A percentile compares a stretch with the other conserved stretches of the same genome.
Conservation (phyloP, 2,113 vertebrate species). For the Struthio camelus region DNA sequence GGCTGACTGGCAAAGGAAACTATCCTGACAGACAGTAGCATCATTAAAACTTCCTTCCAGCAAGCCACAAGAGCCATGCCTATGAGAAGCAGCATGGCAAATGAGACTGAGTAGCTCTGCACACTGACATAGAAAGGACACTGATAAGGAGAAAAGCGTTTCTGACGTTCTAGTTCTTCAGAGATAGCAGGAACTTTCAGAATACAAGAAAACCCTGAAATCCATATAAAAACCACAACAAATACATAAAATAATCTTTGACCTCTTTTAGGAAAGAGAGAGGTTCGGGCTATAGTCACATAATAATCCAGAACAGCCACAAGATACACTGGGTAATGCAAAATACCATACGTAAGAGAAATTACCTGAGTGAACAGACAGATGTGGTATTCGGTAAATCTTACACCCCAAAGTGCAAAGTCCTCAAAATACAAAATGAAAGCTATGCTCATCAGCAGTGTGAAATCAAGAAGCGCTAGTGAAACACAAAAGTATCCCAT, state of each 20-base stretch:
- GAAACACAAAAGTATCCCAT: conserved; percentile 83
- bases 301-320: conserved; percentile 78
- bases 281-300: conserved; percentile 47
- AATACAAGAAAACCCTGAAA: conserved; percentile 58
- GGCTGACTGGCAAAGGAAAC: conserved; percentile 55
- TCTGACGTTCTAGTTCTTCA: conserved; percentile 38
- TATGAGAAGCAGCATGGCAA: conserved; percentile 66
- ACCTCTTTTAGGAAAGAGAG: not conserved
- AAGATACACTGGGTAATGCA: conserved; percentile 79
- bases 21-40: conserved; percentile 65
- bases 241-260: conserved; percentile 54
- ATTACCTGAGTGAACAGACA: conserved; percentile 83
- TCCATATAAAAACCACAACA: conserved; percentile 73
- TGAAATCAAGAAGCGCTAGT: conserved; percentile 77
- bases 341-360: conserved; percentile 66
- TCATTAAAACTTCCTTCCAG: conserved; percentile 54
- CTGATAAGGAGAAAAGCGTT: not conserved
- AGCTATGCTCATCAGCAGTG: conserved; percentile 61
- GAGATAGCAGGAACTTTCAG: conserved; percentile 58
- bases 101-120: conserved; percentile 73
- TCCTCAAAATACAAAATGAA: conserved; percentile 72
- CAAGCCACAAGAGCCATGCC: conserved; percentile 37
- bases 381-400: conserved; percentile 81
- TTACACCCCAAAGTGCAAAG: conserved; percentile 69
- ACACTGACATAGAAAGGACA: conserved; percentile 74